Evolutionary conservation across 2,888 invertebrate species (phyloP), one percentile per base, ranked within the genome.

Genomic region (Drosophila trichaetosa): DNA sequence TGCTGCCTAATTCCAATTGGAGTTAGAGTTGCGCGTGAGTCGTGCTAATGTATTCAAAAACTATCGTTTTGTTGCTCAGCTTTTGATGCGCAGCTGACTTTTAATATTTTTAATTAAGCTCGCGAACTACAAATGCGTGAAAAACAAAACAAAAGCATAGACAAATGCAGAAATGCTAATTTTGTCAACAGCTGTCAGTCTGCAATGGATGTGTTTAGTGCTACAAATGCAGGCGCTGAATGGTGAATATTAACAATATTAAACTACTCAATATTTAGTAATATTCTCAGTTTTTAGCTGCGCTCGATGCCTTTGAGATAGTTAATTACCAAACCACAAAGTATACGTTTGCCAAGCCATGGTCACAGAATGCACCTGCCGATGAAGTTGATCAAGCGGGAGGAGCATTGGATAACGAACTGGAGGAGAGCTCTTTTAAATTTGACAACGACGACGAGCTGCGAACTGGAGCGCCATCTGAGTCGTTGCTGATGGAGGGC

Each of bases 401-500:
- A 2, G 36, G 10, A 11, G 2, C 16, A 24, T 38, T 40, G 16
- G 36, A 38, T n/a, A 27, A 18, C n/a, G 62, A 76, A 16, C 1
- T 42, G 24, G 33, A 48, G 0, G 80, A 81, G 7, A 85, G 76
- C 31, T 72, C 16, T 11, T 40, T 83, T 0, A 87, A 87, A 59
- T 85, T 85, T 31, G 81, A 70, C 53, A 65, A 81, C 34, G 72
- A 61, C 2, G 48, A 40, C 6, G 66, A 73, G 6, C 31, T 60
- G 24, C 64, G 53, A 10, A 67, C 58, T 0, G 21, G 46, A 4
- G n/a, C 8, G 36, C 3, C 56, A 7, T 10, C 33, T 1, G 59
- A 59, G 2, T 24, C 56, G 24, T 64, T 82, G 10, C 68, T 79
- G 10, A 92, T 78, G 11, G 92, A 92, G 63, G 93, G 93, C 3